Base-by-base conservation (phyloP, 2,797 vertebrate genomes). In the Philypnodon macrostomus region DNA sequence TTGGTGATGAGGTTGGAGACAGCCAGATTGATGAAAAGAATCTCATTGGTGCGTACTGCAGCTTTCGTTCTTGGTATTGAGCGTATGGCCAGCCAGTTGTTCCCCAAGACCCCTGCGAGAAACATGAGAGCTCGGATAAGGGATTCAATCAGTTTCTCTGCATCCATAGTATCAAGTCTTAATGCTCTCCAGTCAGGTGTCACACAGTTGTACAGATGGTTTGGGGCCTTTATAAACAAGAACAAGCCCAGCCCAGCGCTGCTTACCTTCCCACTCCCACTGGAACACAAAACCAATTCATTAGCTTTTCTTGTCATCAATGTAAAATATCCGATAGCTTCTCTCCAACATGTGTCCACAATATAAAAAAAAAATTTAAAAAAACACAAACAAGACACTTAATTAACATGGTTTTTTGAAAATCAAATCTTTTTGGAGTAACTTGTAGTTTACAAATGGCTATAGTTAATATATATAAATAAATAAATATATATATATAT, bases 1-100 rank as follows among this genome's bases (percentile, higher is more conserved):
- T 89, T 91, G 8, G 86, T 91, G 72, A 92, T 87, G 49, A 92
- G 88, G 72, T 91, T 90, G 58, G 90, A 91, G 2, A 79, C 1
- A 0, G 89, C 89, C 70, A 92, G 60, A 62, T 91, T 92, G 47
- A 91, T 33, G 62, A 92, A 87, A 1, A 92, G 85, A 3, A 86
- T n/a, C 24, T 91, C 88, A 1, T 73, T 87, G 36, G 88, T 86
- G 57, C 76, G 77, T 7, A 90, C 34, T 15, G 46, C 58, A 8
- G 85, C 78, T 37, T 31, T 75, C 12, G 57, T 54, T 8, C 19
- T 24, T 0, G 89, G 89, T 0, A 91, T 19, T 4, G 87, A 88
- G 15, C 74, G 49, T 1, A 88, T 27, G 1, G 68, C 85, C 68
- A 92, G 64, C 81, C 82, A 85, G 68, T 71, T 85, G 75, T 92